Evolutionary conservation across 2,113 vertebrate species (phyloP).

Genomic region (Melanerpes formicivorus): DNA sequence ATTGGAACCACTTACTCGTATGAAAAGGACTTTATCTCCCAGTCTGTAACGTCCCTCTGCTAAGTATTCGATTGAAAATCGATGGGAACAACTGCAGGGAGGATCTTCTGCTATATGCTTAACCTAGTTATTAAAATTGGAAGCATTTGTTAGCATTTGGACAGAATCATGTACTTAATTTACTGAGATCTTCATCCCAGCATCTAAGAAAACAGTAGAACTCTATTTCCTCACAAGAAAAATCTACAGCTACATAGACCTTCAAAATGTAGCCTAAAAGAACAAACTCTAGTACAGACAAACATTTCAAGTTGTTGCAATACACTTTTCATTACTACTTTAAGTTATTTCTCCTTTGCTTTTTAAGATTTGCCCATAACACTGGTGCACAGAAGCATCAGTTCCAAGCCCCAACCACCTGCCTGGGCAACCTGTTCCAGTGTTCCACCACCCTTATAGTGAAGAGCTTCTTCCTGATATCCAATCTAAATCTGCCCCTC

Average conservation of each 20-base stretch:
- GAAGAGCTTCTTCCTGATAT: too few relatives aligned
- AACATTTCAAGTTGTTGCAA: background rate
- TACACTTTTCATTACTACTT: background rate
- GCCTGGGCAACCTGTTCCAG: too few relatives aligned
- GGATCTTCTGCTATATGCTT: constrained; percentile 88
- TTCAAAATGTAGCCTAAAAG: background rate
- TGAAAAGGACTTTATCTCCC: constrained; percentile 97
- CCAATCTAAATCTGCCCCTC: too few relatives aligned
- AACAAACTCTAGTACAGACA: background rate
- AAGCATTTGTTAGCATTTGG: background rate
- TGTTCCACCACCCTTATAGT: too few relatives aligned
- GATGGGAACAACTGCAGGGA: constrained; percentile 93
- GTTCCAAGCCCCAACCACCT: background rate
- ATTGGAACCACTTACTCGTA: constrained; percentile 84
- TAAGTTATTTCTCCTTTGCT: background rate
- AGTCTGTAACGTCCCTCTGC: constrained; percentile 95
- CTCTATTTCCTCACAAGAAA: background rate
- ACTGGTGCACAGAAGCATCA: background rate
- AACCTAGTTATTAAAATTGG: constrained; percentile 78
- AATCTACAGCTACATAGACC: background rate
- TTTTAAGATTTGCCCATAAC: background rate
- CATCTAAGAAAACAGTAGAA: background rate
- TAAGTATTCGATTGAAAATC: constrained; percentile 96
- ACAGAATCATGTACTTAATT: background rate
- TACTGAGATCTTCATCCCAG: background rate